phyloP scores from a whole-genome alignment of 2,797 vertebrate genomes.

The Myotis myotis region DNA sequence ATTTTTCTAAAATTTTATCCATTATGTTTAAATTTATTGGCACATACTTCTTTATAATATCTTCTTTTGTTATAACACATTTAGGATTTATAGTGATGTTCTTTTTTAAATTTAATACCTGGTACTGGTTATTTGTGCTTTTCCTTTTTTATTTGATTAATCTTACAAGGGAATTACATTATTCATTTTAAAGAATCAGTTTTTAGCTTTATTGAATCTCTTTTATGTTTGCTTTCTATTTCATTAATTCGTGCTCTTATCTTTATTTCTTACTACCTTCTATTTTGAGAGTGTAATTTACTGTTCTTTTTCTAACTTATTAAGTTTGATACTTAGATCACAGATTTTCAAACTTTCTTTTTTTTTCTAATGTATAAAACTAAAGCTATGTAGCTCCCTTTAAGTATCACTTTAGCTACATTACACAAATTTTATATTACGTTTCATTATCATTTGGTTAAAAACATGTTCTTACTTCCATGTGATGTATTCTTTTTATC shows the following conservation, averaged over 20 bases:
- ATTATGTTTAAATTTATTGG: background rate
- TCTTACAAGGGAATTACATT: background rate
- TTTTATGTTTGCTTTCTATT: background rate
- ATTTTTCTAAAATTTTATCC: background rate
- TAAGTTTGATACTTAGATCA: background rate
- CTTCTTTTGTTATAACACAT: background rate
- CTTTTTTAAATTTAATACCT: background rate
- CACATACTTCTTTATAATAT: background rate
- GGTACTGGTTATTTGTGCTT: background rate
- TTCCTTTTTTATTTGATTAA: background rate
- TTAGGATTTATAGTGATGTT: background rate
- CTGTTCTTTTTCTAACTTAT: background rate
- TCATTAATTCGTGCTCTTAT: background rate
- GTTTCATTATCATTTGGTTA: background rate
- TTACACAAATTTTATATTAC: background rate
- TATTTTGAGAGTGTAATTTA: background rate
- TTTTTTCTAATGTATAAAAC: background rate
- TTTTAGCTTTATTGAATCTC: background rate
- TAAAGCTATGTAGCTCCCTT: background rate
- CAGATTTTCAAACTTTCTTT: background rate
- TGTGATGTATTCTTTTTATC: background rate
- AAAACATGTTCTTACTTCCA: background rate
- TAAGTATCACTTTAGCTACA: background rate
- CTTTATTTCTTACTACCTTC: background rate
- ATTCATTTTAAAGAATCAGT: background rate